Evolutionary conservation across 37 sponge, comb jelly and placozoan species (phyloP).

Genomic region (Eunapius fragilis): DNA sequence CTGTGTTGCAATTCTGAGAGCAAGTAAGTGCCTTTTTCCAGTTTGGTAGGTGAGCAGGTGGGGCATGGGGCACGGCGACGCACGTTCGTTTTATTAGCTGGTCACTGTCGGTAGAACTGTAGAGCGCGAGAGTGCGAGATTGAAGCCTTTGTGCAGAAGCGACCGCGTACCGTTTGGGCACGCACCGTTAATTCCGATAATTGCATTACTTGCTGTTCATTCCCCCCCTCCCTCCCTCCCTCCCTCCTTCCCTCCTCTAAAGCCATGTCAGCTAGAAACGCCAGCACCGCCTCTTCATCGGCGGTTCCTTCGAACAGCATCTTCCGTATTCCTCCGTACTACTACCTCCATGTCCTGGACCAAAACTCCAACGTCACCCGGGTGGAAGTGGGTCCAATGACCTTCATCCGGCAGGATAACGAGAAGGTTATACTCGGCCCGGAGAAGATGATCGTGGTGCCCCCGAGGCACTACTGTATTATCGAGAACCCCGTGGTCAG

Average conservation of each 20-base stretch:
- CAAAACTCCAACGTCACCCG: constrained; percentile 97
- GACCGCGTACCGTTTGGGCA: no score
- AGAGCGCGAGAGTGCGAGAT: no score
- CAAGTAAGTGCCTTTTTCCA: no score
- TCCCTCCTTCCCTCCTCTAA: no score
- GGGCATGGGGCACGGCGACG: no score
- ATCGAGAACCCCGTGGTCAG: constrained; percentile 95
- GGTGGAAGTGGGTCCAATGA: constrained; percentile 87
- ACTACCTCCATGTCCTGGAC: constrained; percentile 98
- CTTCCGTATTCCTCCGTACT: constrained; percentile 99
- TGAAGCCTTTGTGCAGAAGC: no score
- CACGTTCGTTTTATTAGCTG: no score
- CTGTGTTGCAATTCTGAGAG: no score
- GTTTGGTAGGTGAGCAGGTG: no score
- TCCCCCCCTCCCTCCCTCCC: constrained; percentile 2
- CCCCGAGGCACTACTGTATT: constrained; percentile 97
- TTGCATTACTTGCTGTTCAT: not conserved
- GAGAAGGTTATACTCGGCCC: constrained; percentile 98
- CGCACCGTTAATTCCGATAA: not conserved
- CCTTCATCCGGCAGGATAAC: constrained; percentile 99
- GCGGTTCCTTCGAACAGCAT: constrained; percentile 66
- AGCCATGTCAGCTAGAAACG: no score
- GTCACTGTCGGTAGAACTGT: no score
- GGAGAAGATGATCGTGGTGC: constrained; percentile 98
- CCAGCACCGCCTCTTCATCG: no score